A percentile compares a stretch with the other conserved stretches of the same genome.
phyloP scores from a whole-genome alignment of 2,797 vertebrate species.

The Myotis findleyi region DNA sequence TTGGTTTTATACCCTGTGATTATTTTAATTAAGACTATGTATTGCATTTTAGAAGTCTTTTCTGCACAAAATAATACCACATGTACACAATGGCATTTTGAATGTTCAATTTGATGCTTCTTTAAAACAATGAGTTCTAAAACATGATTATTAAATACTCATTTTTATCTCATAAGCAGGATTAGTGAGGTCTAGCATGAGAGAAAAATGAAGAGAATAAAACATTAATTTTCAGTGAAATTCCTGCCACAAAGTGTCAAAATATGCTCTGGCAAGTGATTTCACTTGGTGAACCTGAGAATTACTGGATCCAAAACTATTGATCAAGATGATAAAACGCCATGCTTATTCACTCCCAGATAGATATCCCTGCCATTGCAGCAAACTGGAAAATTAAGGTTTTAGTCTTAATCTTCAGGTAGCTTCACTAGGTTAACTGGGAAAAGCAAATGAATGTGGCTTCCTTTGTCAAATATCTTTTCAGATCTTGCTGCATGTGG shows the following conservation, averaged over 20 bases:
- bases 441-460: neutral
- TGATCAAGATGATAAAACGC: neutral
- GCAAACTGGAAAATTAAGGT: neutral
- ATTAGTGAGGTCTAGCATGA: neutral
- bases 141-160: conserved; percentile 5
- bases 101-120: conserved; percentile 43
- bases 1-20: conserved; percentile 62
- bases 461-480: neutral
- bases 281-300: neutral
- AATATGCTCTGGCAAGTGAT: neutral
- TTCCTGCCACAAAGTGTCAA: neutral
- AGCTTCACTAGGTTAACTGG: neutral
- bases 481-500: neutral
- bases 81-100: neutral
- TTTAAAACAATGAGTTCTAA: neutral
- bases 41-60: conserved; percentile 35
- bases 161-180: neutral
- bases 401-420: neutral
- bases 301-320: neutral
- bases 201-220: neutral
- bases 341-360: neutral
- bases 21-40: conserved; percentile 64
- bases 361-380: neutral
- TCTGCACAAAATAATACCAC: conserved; percentile 61
- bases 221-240: conserved; percentile 2